Conservation (phyloP, 2,113 vertebrate species). For the Astatoreochromis straeleni region DNA sequence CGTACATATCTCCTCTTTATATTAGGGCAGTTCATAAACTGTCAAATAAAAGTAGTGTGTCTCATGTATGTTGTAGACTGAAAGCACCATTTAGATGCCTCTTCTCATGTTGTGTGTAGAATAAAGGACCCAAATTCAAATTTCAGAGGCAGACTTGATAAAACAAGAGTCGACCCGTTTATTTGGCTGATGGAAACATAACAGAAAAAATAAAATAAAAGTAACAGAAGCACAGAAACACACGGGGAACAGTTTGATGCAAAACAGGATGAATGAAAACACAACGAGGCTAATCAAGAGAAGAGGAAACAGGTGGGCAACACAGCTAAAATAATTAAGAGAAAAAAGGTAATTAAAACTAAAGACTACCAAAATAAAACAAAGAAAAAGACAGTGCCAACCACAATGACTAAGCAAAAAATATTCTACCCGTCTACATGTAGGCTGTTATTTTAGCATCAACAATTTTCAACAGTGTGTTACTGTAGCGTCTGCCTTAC, state of each 20-base stretch:
- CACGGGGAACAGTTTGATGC: neutral
- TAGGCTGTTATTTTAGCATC: neutral
- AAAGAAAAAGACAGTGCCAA: neutral
- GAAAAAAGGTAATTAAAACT: neutral
- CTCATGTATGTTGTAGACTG: neutral
- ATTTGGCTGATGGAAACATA: neutral
- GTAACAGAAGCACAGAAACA: neutral
- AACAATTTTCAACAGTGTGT: neutral
- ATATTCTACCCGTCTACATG: fast-evolving
- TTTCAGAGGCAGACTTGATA: neutral
- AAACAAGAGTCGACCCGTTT: neutral
- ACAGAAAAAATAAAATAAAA: fast-evolving
- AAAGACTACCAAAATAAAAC: neutral
- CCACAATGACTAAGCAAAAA: neutral
- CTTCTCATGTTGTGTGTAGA: slow-evolving; percentile 1
- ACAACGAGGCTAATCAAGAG: neutral
- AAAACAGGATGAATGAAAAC: neutral
- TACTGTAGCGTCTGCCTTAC: neutral
- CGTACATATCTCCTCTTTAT: slow-evolving; percentile 60
- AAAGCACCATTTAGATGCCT: slow-evolving; percentile 12
- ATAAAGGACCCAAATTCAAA: neutral
- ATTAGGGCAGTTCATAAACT: slow-evolving; percentile 64
- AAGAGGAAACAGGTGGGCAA: neutral
- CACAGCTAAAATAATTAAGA: neutral
- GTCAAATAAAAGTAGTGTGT: slow-evolving; percentile 59